Percentiles rank a stretch among this genome's conserved stretches.
Evolutionary conservation across 2,888 invertebrate species (phyloP).

Genomic region (Ptilodon capucinus): DNA sequence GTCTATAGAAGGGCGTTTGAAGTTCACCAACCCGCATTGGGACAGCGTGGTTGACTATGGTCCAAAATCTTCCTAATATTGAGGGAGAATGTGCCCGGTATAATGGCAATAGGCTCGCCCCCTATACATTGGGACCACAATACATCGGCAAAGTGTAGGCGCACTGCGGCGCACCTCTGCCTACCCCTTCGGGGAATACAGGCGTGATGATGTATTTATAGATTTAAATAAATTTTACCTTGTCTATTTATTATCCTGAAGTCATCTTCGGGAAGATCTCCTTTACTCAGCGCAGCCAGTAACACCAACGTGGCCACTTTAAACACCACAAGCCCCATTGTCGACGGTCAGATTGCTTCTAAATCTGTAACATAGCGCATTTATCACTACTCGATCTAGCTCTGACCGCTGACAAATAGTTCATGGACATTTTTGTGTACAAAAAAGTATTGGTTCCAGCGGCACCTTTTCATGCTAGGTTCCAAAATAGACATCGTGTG

Average conservation of each 20-base stretch:
- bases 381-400: background rate
- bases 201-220: too few species aligned
- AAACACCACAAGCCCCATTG: constrained; percentile 53
- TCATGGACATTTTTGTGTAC: background rate
- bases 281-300: constrained; percentile 62
- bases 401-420: background rate
- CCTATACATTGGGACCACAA: too few species aligned
- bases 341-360: constrained; percentile 17
- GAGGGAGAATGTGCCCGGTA: too few species aligned
- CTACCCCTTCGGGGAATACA: too few species aligned
- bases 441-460: background rate
- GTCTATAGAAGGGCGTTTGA: too few species aligned
- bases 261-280: constrained; percentile 72
- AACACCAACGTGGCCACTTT: constrained; percentile 61
- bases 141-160: too few species aligned
- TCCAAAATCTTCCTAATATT: too few species aligned
- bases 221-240: too few species aligned
- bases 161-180: too few species aligned
- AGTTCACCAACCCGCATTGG: too few species aligned
- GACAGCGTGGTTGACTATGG: too few species aligned
- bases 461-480: background rate
- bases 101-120: too few species aligned
- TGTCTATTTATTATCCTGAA: constrained; percentile 78
- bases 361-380: constrained; percentile 44
- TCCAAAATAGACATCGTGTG: background rate